These are phyloP conservation scores for Stigmatopora argus DNA, from an alignment of 2,113 vertebrate species.

Conservation along the genomic window DNA sequence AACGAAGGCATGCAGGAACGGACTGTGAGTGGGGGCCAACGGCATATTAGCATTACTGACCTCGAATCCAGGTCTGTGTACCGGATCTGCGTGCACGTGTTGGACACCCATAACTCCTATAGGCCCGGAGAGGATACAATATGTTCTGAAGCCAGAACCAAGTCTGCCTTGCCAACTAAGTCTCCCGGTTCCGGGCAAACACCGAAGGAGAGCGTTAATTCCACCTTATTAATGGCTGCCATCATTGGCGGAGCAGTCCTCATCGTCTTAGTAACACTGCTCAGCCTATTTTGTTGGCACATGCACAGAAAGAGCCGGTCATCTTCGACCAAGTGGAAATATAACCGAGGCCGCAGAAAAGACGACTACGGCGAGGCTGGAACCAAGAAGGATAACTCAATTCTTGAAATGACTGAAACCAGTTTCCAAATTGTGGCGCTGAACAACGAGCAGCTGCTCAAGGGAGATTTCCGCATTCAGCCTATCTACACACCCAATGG, in stretches of 20 bases:
- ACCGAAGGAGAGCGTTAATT: slow-evolving; percentile 80
- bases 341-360: slow-evolving; percentile 95
- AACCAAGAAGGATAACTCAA: slow-evolving; percentile 99
- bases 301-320: slow-evolving; percentile 96
- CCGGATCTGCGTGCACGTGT: slow-evolving; percentile 87
- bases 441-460: slow-evolving; percentile 99
- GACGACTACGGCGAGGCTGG: slow-evolving; percentile 98
- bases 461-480: slow-evolving; percentile 98
- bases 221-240: slow-evolving; percentile 88
- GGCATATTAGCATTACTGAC: slow-evolving; percentile 77
- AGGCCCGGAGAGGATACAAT: slow-evolving; percentile 85
- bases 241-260: slow-evolving; percentile 90
- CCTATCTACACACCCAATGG: slow-evolving; percentile 98
- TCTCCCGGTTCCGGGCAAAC: slow-evolving; percentile 83
- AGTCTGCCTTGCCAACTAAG: slow-evolving; percentile 74
- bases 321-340: slow-evolving; percentile 94
- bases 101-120: slow-evolving; percentile 88
- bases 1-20: slow-evolving; percentile 86
- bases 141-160: slow-evolving; percentile 78
- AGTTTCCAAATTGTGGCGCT: slow-evolving; percentile 99
- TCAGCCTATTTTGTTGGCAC: slow-evolving; percentile 94
- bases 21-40: slow-evolving; percentile 84
- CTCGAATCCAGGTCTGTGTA: slow-evolving; percentile 88
- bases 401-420: slow-evolving; percentile 99
- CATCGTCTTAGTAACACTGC: slow-evolving; percentile 84